These are phyloP conservation scores for Choreutis nemorana DNA, from an alignment of 2,888 invertebrate species.

Conservation along the genomic window DNA sequence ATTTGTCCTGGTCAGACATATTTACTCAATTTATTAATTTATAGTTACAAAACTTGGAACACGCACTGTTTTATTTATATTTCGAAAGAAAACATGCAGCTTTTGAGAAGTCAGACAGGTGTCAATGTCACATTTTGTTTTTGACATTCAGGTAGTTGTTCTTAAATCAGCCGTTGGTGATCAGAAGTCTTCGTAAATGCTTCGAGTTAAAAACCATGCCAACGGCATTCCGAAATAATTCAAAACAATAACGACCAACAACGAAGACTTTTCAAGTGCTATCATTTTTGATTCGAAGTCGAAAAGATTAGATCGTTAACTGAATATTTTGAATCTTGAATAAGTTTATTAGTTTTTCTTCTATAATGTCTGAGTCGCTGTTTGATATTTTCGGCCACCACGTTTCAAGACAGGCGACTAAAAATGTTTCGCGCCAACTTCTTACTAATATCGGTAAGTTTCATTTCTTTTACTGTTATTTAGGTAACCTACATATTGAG, in stretches of 20 bases:
- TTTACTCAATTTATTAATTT: slow-evolving; percentile 2
- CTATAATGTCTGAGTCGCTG: slow-evolving; percentile 38
- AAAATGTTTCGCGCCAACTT: slow-evolving; percentile 46
- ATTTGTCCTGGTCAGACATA: slow-evolving; percentile 39
- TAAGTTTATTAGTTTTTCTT: neutral
- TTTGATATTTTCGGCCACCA: slow-evolving; percentile 50
- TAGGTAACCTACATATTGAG: neutral
- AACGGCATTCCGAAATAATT: no score
- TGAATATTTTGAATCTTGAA: neutral
- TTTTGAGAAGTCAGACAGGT: neutral
- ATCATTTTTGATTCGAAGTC: no score
- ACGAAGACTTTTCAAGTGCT: no score
- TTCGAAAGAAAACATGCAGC: neutral
- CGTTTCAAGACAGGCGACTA: slow-evolving; percentile 28
- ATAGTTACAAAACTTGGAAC: neutral
- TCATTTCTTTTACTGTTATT: slow-evolving; percentile 1
- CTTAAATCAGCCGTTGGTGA: no score
- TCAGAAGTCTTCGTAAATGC: no score
- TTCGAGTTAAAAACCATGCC: no score
- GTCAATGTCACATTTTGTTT: no score
- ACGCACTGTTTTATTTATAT: neutral
- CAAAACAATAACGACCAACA: no score
- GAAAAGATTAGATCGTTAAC: no score
- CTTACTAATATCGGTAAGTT: slow-evolving; percentile 35
- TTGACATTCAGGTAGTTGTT: no score